Conservation (phyloP, 2,888 invertebrate genomes). For the Campoplex nolae region DNA sequence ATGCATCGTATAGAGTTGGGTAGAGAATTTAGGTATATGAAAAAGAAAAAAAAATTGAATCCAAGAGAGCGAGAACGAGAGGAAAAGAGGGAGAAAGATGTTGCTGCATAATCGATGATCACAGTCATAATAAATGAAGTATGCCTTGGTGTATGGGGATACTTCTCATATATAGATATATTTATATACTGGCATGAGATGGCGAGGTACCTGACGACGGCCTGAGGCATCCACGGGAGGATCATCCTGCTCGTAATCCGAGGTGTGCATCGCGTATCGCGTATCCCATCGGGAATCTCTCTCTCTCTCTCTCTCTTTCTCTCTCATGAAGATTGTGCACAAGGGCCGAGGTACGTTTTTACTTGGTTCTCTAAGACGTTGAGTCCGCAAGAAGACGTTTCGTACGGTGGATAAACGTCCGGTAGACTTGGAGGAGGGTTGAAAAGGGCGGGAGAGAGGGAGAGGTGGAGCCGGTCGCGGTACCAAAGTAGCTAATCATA, state of each 20-base stretch:
- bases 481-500: slow-evolving; percentile 84
- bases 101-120: slow-evolving; percentile 84
- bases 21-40: slow-evolving; percentile 54
- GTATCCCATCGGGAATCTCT: slow-evolving; percentile 84
- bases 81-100: slow-evolving; percentile 72
- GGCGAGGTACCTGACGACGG: slow-evolving; percentile 82
- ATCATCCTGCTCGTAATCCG: slow-evolving; percentile 83
- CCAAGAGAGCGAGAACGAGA: slow-evolving; percentile 48
- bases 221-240: slow-evolving; percentile 81
- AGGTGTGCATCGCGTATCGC: slow-evolving; percentile 84
- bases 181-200: slow-evolving; percentile 46
- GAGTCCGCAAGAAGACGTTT: slow-evolving; percentile 42
- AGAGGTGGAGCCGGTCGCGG: slow-evolving; percentile 53
- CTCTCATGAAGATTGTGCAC: slow-evolving; percentile 30
- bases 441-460: slow-evolving; percentile 26
- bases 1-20: slow-evolving; percentile 39
- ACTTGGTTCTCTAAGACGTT: slow-evolving; percentile 53
- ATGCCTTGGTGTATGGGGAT: slow-evolving; percentile 77
- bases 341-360: slow-evolving; percentile 45
- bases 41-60: slow-evolving; percentile 44
- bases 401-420: slow-evolving; percentile 41
- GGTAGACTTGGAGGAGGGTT: slow-evolving; percentile 25
- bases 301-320: slow-evolving; percentile 43
- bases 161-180: slow-evolving; percentile 48
- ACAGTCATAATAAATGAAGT: slow-evolving; percentile 84